Conservation (phyloP, 2,113 vertebrate genomes). For the Gorsachius goisagi region DNA sequence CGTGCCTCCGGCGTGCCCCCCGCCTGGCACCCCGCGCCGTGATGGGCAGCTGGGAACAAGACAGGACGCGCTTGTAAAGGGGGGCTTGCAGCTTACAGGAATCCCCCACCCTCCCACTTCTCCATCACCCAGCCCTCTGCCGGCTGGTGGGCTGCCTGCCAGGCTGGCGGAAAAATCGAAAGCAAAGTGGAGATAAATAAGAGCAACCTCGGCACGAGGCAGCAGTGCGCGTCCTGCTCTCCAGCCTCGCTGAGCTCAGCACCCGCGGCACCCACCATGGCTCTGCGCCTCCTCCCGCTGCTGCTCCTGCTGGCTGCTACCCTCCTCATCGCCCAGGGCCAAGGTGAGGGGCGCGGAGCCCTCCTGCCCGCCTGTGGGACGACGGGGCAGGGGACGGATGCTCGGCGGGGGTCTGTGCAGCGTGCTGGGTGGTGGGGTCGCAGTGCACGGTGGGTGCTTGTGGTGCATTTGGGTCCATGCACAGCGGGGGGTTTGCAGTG, state of each 20-base stretch:
- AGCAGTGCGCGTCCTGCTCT: neutral
- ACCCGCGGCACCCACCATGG: neutral
- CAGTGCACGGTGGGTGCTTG: accelerated
- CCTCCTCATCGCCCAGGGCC: neutral
- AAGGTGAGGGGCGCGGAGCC: neutral
- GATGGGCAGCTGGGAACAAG: constrained; percentile 15
- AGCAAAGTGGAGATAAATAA: constrained; percentile 52
- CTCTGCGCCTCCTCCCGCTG: neutral
- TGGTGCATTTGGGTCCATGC: accelerated
- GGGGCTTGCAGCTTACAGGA: constrained; percentile 34
- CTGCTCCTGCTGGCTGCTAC: neutral
- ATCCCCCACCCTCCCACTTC: neutral
- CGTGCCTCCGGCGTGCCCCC: neutral
- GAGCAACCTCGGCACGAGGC: neutral
- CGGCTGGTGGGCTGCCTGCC: constrained; percentile 19
- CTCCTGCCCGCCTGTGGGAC: neutral
- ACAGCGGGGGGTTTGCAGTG: accelerated
- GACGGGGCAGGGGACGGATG: neutral
- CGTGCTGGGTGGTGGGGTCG: accelerated
- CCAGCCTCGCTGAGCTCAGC: neutral
- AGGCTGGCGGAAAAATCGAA: constrained; percentile 33
- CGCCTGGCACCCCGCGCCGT: accelerated
- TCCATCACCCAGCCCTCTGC: neutral
- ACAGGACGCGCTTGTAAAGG: neutral
- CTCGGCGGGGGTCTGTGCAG: accelerated